Conservation (phyloP, 2,888 invertebrate species). For the Urechis unicinctus region DNA sequence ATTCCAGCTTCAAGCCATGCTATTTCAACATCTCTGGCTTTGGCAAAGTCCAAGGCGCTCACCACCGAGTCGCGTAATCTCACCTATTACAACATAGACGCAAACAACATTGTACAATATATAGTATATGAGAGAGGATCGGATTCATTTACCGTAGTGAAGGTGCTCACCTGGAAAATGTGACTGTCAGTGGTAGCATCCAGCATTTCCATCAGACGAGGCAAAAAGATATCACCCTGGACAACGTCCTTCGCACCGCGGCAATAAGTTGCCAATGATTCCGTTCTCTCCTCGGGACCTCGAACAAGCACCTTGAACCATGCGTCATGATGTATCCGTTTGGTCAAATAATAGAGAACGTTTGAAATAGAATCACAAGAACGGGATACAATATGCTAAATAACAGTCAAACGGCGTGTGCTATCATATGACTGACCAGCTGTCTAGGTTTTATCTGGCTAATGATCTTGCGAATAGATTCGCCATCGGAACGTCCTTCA, state of each 20-base stretch:
- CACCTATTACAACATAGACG: constrained; percentile 58
- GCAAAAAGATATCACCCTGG: constrained; percentile 69
- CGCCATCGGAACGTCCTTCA: constrained; percentile 72
- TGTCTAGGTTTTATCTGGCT: constrained; percentile 68
- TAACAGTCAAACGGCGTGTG: too few species aligned
- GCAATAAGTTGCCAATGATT: constrained; percentile 63
- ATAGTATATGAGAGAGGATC: too few species aligned
- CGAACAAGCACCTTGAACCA: constrained; percentile 62
- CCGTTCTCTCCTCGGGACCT: constrained; percentile 66
- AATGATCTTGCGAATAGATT: constrained; percentile 67
- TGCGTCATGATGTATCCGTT: not conserved
- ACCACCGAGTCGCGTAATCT: constrained; percentile 86
- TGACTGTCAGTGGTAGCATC: constrained; percentile 97
- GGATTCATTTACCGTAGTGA: too few species aligned
- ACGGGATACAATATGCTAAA: too few species aligned
- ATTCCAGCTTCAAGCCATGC: constrained; percentile 81
- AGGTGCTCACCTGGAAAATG: constrained; percentile 76
- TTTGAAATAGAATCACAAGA: not conserved
- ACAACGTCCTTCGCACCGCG: constrained; percentile 56
- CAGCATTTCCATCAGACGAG: constrained; percentile 66
- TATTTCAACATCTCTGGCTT: constrained; percentile 82
- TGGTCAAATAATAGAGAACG: not conserved
- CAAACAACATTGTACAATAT: too few species aligned
- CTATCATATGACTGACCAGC: too few species aligned
- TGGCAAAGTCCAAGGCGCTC: constrained; percentile 76